A percentile compares a stretch with the other conserved stretches of the same genome.
Evolutionary conservation across 2,113 vertebrate genomes (phyloP).

Genomic region (Tinamus guttatus): DNA sequence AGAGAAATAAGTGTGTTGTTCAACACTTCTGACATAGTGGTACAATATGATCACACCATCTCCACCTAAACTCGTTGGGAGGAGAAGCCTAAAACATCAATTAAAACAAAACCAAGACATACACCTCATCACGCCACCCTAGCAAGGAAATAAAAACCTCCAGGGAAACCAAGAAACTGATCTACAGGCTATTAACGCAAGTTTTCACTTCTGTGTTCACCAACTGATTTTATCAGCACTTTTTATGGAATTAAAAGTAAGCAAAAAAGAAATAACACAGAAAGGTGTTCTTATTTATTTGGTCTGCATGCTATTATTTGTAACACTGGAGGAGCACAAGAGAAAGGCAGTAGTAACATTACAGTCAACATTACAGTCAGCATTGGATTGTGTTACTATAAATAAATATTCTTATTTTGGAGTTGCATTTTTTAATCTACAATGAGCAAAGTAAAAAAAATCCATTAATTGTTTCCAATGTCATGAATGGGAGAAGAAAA

Average conservation of each 20-base stretch:
- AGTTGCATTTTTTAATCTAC: not conserved
- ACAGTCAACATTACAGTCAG: not conserved
- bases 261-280: not conserved
- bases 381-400: not conserved
- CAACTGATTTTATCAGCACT: not conserved
- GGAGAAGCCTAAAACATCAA: conserved; percentile 24
- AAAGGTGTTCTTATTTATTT: not conserved
- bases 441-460: conserved; percentile 2
- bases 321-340: not conserved
- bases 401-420: not conserved
- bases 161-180: not conserved
- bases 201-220: not conserved
- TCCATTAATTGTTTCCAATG: not conserved
- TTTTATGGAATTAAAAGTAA: conserved; percentile 15
- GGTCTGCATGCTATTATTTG: not conserved
- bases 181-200: conserved; percentile 16
- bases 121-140: conserved; percentile 11
- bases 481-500: not conserved
- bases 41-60: not conserved
- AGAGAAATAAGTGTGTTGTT: conserved; percentile 60
- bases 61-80: not conserved
- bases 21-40: conserved; percentile 36
- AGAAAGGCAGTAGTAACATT: not conserved
- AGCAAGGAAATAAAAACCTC: conserved; percentile 49
- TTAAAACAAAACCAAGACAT: conserved; percentile 40